These are phyloP conservation scores for Tetropium fuscum DNA, from an alignment of 2,888 invertebrate genomes.

Conservation along the genomic window DNA sequence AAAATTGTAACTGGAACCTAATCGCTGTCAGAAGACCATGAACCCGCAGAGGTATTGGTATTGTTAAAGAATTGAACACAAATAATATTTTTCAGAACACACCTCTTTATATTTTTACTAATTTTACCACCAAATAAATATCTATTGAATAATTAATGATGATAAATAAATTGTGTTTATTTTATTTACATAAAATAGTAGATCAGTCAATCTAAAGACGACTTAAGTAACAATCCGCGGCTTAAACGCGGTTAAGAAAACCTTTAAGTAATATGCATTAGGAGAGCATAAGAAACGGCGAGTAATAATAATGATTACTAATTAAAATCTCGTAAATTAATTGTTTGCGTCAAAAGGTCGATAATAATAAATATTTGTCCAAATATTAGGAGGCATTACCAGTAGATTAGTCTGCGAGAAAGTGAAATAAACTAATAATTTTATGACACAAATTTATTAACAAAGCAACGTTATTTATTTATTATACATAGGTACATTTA, in stretches of 20 bases:
- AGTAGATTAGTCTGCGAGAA: background rate
- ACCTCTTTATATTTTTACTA: no score
- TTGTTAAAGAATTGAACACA: background rate
- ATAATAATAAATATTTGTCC: background rate
- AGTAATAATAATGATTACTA: background rate
- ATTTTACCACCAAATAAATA: no score
- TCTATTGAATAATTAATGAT: no score
- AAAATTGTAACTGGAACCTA: constrained; percentile 15
- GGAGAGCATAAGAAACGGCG: background rate
- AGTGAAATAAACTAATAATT: background rate
- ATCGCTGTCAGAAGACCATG: background rate
- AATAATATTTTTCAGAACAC: no score
- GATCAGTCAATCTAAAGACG: background rate
- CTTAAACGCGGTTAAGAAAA: constrained; percentile 13
- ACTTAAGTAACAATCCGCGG: constrained; percentile 3
- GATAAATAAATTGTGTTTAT: no score
- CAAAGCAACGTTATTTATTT: constrained; percentile 59
- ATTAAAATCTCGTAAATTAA: background rate
- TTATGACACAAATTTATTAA: constrained; percentile 55
- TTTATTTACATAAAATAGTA: background rate
- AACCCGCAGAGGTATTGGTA: background rate
- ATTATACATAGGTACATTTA: constrained; percentile 51
- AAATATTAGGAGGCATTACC: background rate
- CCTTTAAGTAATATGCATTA: constrained; percentile 5
- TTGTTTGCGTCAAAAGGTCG: no score